phyloP scores from a whole-genome alignment of 2,797 vertebrate species.

The Pangasius krempfi region DNA sequence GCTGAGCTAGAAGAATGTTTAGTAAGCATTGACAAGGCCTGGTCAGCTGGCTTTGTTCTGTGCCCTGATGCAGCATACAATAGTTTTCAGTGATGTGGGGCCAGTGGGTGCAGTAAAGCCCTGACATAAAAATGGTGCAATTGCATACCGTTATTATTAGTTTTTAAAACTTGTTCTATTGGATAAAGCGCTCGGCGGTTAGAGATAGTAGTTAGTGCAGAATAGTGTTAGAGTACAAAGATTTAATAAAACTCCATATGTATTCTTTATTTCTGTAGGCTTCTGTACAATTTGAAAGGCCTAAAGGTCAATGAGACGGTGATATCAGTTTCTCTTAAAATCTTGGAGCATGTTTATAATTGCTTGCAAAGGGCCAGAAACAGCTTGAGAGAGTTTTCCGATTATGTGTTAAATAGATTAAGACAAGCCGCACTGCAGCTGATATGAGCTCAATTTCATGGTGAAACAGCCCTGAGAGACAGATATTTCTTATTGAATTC shows the following conservation, averaged over 20 bases:
- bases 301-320: background rate
- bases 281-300: background rate
- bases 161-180: background rate
- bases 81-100: slow-evolving; percentile 2
- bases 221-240: background rate
- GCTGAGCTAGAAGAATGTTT: slow-evolving; percentile 49
- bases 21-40: slow-evolving; percentile 54
- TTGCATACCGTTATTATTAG: background rate
- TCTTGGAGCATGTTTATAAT: background rate
- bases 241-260: background rate
- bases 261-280: background rate
- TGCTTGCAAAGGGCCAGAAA: slow-evolving; percentile 10
- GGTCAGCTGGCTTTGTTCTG: slow-evolving; percentile 29
- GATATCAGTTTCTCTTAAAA: slow-evolving; percentile 6
- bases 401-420: background rate
- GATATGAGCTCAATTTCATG: slow-evolving; percentile 26
- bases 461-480: background rate
- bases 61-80: background rate
- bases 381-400: slow-evolving; percentile 39
- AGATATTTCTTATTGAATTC: background rate
- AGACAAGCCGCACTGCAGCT: slow-evolving; percentile 36
- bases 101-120: slow-evolving; percentile 18
- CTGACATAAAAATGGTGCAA: background rate
- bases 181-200: background rate
- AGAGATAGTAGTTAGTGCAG: background rate